Evolutionary conservation across 2,888 invertebrate genomes (phyloP).

Genomic region (Lagria hirta): DNA sequence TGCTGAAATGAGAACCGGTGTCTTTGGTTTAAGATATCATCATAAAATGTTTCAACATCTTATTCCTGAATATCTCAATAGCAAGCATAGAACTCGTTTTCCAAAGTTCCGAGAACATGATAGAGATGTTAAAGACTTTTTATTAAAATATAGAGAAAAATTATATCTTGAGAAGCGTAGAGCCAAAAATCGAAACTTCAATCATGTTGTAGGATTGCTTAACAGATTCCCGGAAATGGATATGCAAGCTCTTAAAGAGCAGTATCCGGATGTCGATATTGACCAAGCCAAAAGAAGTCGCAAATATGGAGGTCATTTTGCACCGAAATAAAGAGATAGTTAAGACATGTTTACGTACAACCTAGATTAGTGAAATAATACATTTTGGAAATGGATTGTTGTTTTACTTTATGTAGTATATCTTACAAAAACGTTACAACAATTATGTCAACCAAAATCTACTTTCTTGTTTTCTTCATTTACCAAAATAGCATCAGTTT

Average conservation of each 20-base stretch:
- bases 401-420: no score
- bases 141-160: constrained; percentile 67
- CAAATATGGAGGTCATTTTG: constrained; percentile 53
- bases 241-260: constrained; percentile 65
- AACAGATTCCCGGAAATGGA: constrained; percentile 78
- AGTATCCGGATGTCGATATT: constrained; percentile 77
- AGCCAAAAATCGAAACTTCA: constrained; percentile 57
- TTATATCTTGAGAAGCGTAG: constrained; percentile 59
- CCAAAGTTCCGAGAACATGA: constrained; percentile 59
- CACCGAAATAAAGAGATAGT: constrained; percentile 36
- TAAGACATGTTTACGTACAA: no score
- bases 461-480: no score
- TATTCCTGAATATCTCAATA: constrained; percentile 69
- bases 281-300: constrained; percentile 62
- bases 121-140: constrained; percentile 65
- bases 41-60: constrained; percentile 63
- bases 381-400: no score
- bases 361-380: no score
- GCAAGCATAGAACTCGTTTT: constrained; percentile 63
- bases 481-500: no score
- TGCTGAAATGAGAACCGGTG: constrained; percentile 59
- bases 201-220: constrained; percentile 69
- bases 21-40: constrained; percentile 63
- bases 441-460: no score
- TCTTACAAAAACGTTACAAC: no score